A percentile compares a stretch with the other conserved stretches of the same genome.
Conservation (phyloP, 2,113 vertebrate genomes). For the Phalacrocorax brasilianus region DNA sequence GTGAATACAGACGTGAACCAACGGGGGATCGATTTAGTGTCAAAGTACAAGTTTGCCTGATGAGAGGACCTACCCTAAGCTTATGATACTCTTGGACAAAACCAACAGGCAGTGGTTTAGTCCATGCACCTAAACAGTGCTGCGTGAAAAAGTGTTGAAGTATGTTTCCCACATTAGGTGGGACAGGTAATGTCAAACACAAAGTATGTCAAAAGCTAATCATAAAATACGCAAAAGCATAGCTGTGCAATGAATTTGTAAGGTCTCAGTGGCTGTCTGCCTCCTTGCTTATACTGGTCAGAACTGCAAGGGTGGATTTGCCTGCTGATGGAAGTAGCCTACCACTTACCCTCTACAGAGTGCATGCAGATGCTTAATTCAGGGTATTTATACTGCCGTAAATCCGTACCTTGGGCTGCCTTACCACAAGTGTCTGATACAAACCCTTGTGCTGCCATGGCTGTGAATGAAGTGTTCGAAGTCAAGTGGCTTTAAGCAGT, state of each 20-base stretch:
- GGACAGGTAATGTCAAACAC: background rate
- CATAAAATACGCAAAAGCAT: background rate
- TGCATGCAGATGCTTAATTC: rapidly evolving
- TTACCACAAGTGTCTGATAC: background rate
- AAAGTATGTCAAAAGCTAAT: background rate
- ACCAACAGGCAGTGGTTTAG: background rate
- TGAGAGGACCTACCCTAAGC: background rate
- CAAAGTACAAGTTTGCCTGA: background rate
- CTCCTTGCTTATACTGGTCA: background rate
- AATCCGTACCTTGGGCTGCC: background rate
- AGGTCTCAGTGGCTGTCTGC: background rate
- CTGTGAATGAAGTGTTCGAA: background rate
- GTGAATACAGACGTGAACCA: background rate
- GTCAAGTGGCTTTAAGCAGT: background rate
- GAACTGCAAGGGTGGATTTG: background rate
- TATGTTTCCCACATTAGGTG: background rate
- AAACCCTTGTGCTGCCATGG: background rate
- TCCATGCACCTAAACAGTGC: background rate
- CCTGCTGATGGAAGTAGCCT: background rate
- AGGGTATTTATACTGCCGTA: background rate
- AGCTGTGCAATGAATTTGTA: background rate
- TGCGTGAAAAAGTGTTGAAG: background rate
- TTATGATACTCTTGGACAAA: background rate
- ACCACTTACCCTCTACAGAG: background rate
- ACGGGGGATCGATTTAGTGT: too few relatives aligned